Evolutionary conservation across 2,113 vertebrate species (phyloP).

Genomic region (Oncorhynchus masou): DNA sequence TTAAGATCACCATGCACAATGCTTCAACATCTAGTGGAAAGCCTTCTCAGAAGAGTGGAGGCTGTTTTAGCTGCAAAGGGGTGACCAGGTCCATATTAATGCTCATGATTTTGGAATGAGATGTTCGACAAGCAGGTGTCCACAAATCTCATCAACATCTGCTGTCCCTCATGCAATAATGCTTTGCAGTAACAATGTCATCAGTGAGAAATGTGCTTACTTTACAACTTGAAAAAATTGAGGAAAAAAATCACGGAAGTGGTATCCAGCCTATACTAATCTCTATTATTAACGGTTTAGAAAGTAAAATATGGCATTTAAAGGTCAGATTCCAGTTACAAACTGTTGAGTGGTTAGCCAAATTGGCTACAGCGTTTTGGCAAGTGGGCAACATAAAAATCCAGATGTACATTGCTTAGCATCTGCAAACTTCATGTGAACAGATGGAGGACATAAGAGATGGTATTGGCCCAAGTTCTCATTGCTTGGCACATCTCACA

Average conservation of each 20-base stretch:
- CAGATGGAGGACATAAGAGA: slow-evolving; percentile 10
- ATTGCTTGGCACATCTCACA: slow-evolving; percentile 11
- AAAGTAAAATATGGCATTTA: slow-evolving; percentile 35
- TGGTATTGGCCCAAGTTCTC: slow-evolving; percentile 9
- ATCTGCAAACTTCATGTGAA: slow-evolving; percentile 11
- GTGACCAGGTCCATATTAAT: no score
- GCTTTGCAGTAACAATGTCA: not conserved
- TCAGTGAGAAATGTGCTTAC: no score
- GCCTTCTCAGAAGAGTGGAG: no score
- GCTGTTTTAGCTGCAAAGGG: no score
- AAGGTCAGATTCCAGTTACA: slow-evolving; percentile 19
- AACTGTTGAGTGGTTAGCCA: slow-evolving; percentile 21
- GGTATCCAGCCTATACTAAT: slow-evolving; percentile 1
- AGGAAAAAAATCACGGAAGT: no score
- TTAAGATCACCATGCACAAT: no score
- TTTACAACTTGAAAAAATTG: no score
- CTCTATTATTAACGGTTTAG: slow-evolving; percentile 28
- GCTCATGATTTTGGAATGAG: no score
- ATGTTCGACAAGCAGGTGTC: no score
- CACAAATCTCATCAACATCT: no score
- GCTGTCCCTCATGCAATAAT: not conserved
- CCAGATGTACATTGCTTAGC: slow-evolving; percentile 21
- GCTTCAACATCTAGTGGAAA: no score
- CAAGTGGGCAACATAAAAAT: slow-evolving; percentile 29
- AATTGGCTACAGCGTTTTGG: slow-evolving; percentile 42